Base-by-base conservation (phyloP, 2,888 invertebrate genomes). In the Cephus rjabovi region DNA sequence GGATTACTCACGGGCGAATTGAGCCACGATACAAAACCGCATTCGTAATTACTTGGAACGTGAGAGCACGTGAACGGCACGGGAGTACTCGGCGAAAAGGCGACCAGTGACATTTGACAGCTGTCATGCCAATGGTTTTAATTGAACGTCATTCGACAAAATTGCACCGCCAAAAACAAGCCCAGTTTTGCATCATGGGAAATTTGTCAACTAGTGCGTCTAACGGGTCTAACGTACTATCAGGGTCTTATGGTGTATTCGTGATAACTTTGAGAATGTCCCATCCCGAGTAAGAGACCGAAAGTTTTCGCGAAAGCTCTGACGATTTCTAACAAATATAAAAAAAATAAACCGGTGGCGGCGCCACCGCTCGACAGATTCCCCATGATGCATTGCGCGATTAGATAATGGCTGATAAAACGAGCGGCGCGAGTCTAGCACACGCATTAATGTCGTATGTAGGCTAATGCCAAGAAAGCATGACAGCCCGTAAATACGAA, bases 381-480 rank as follows among this genome's bases (percentile, higher is more conserved):
- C 37, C 37, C 37, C 12, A 37, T 37, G 37, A 37, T 12, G 37
- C 37, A 12, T 37, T 4, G 37, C 37, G 4, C 12, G 37, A 37
- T 37, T 37, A 37, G 37, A 37, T 37, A 37, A 56, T 56, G 56
- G 9, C 0, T 56, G 56, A 79, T 77, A 79, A 85, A 85, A 82
- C 79, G 83, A 79, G 68, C 79, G 73, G 73, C 69, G 69, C 81
- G 76, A 56, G 37, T 37, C 30, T 12, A 33, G 75, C 34, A 30
- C 69, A 74, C 73, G 75, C 75, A 71, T 74, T 73, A 79, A 80
- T 76, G 80, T 79, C 84, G 77, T 84, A 89, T 88, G 86, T 88
- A 87, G 88, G 89, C 87, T 88, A 89, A 89, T 87, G 86, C 84
- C 86, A 88, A 86, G 87, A 87, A 87, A 88, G 89, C 87, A 86